These are phyloP conservation scores for Centroberyx gerrardi DNA, from an alignment of 2,797 vertebrate species.

Conservation along the genomic window DNA sequence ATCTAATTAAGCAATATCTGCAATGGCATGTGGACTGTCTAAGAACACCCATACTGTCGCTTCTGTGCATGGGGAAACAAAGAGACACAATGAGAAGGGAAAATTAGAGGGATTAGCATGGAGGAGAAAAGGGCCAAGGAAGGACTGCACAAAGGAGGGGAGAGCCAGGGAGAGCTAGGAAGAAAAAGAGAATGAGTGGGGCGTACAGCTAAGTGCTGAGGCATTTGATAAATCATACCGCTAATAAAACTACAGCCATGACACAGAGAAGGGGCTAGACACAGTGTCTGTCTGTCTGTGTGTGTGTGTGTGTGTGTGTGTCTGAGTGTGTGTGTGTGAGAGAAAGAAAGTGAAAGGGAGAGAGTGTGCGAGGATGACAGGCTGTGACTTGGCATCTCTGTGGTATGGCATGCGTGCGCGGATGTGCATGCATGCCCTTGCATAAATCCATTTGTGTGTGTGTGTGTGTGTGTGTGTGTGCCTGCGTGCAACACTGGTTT, in stretches of 20 bases:
- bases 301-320: constrained; percentile 27
- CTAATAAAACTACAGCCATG: constrained; percentile 72
- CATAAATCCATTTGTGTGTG: constrained; percentile 49
- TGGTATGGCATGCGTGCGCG: constrained; percentile 33
- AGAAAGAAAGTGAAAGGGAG: constrained; percentile 10
- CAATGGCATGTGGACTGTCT: constrained; percentile 23
- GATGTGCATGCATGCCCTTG: constrained; percentile 42
- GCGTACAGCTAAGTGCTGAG: constrained; percentile 64
- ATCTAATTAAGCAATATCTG: constrained; percentile 28
- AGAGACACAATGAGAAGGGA: constrained; percentile 47
- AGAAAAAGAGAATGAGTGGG: constrained; percentile 40
- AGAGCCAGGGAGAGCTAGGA: constrained; percentile 23
- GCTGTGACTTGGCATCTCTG: constrained; percentile 73
- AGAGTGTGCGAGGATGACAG: constrained; percentile 36
- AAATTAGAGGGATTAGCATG: constrained; percentile 64
- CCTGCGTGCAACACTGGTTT: constrained; percentile 39
- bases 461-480: constrained; percentile 21
- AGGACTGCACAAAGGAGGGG: constrained; percentile 44
- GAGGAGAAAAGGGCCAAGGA: constrained; percentile 37
- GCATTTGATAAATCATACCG: constrained; percentile 72
- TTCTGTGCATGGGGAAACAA: constrained; percentile 30
- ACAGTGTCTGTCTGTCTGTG: constrained; percentile 24
- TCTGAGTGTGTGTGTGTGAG: not conserved
- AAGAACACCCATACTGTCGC: constrained; percentile 20
- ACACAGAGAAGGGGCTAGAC: constrained; percentile 47